These are phyloP conservation scores for Gambelia wislizenii DNA, from an alignment of 2,797 vertebrate genomes.

Conservation along the genomic window DNA sequence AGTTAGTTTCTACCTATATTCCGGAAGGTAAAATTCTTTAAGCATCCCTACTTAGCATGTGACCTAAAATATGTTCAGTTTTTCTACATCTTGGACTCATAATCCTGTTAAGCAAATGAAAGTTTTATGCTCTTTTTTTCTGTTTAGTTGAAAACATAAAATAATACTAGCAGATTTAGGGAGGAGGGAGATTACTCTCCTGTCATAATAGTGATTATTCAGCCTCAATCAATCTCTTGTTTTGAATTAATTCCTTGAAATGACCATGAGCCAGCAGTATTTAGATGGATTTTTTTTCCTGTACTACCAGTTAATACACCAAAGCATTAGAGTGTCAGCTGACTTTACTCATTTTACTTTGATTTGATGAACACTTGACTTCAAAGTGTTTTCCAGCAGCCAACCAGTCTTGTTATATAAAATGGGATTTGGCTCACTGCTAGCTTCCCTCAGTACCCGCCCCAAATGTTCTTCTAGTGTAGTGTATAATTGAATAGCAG, in stretches of 20 bases:
- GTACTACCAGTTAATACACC: slow-evolving; percentile 13
- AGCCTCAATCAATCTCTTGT: slow-evolving; percentile 28
- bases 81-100: slow-evolving; percentile 45
- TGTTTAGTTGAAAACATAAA: slow-evolving; percentile 42
- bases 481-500: slow-evolving; percentile 56
- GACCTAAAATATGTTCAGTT: slow-evolving; percentile 34
- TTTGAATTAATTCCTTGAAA: slow-evolving; percentile 20
- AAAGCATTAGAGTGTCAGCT: slow-evolving; percentile 36
- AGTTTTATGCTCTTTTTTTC: slow-evolving; percentile 3
- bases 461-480: slow-evolving; percentile 18
- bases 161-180: slow-evolving; percentile 9
- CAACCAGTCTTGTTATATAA: slow-evolving; percentile 59
- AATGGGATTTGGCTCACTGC: slow-evolving; percentile 48
- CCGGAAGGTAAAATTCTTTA: background rate
- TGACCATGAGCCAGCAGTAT: slow-evolving; percentile 43
- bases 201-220: background rate
- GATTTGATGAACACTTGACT: slow-evolving; percentile 47
- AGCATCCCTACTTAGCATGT: slow-evolving; percentile 24
- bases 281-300: slow-evolving; percentile 32
- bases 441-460: slow-evolving; percentile 31
- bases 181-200: slow-evolving; percentile 47
- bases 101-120: slow-evolving; percentile 66
- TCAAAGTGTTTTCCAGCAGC: slow-evolving; percentile 66
- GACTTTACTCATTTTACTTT: slow-evolving; percentile 47
- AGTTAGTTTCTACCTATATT: too few species aligned